phyloP scores from a whole-genome alignment of 2,113 vertebrate genomes.

The Tetrax tetrax region DNA sequence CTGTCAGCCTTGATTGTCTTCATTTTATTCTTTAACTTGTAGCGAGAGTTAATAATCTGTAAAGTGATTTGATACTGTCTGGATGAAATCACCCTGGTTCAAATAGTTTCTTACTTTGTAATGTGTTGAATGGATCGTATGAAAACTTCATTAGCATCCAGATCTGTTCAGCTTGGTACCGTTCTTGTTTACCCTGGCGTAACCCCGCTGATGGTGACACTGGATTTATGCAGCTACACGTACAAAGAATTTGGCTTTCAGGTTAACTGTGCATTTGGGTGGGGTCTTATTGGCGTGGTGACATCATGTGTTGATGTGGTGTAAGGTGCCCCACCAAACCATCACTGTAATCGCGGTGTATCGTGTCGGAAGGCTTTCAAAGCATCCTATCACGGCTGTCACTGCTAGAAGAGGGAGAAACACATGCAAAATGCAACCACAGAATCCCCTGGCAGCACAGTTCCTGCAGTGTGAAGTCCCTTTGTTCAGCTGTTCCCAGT shows the following conservation, averaged over 20 bases:
- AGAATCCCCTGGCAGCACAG: not conserved
- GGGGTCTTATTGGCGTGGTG: not conserved
- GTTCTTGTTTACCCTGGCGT: not conserved
- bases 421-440: not conserved
- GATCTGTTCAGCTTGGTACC: not conserved
- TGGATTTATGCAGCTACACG: not conserved
- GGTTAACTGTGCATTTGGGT: fast-evolving
- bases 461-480: not conserved
- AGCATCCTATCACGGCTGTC: fast-evolving
- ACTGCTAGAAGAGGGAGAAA: not conserved
- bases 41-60: not conserved
- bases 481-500: not conserved
- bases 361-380: not conserved
- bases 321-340: not conserved
- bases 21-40: not conserved
- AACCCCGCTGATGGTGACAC: not conserved
- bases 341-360: fast-evolving
- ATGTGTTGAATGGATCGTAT: fast-evolving
- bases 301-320: fast-evolving
- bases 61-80: not conserved
- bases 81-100: not conserved
- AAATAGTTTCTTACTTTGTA: not conserved
- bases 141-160: not conserved
- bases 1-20: not conserved
- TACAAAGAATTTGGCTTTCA: not conserved